Evolutionary conservation across 2,113 vertebrate genomes (phyloP).

Genomic region (Spheniscus mendiculus): DNA sequence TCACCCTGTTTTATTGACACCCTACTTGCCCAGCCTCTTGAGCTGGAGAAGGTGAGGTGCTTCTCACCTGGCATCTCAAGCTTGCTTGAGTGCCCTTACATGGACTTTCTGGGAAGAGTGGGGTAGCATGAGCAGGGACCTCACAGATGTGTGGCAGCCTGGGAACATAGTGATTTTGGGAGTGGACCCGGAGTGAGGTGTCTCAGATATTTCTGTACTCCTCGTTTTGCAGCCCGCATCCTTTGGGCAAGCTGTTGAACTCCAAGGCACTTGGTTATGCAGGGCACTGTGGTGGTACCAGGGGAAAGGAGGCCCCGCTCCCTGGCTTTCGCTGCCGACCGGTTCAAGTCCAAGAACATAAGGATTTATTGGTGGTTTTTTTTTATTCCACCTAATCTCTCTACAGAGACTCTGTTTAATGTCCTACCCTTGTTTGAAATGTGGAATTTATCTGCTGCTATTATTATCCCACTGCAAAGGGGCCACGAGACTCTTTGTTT

Average conservation of each 20-base stretch:
- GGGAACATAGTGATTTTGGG: not conserved
- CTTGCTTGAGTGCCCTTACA: not conserved
- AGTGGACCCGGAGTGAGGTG: not conserved
- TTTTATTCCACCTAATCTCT: not conserved
- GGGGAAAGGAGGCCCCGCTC: not conserved
- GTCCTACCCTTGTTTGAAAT: slow-evolving; percentile 41
- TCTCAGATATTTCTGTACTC: not conserved
- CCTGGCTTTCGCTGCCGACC: not conserved
- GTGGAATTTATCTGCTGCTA: slow-evolving; percentile 32
- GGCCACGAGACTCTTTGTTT: not conserved
- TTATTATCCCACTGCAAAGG: slow-evolving; percentile 19
- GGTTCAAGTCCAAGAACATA: not conserved
- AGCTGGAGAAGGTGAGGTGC: not conserved
- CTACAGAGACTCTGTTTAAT: slow-evolving; percentile 20
- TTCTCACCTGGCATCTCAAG: not conserved
- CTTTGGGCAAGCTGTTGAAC: not conserved
- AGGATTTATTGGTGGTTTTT: not conserved
- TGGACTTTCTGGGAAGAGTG: not conserved
- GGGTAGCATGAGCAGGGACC: not conserved
- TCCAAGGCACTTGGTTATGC: not conserved
- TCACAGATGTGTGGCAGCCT: not conserved
- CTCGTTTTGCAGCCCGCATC: not conserved
- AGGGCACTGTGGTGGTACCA: not conserved
- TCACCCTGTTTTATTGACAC: not conserved
- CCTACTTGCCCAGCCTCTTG: not conserved